Percentiles rank a stretch among this genome's conserved stretches.
Conservation (phyloP, 2,888 invertebrate genomes). For the Microctonus brassicae region DNA sequence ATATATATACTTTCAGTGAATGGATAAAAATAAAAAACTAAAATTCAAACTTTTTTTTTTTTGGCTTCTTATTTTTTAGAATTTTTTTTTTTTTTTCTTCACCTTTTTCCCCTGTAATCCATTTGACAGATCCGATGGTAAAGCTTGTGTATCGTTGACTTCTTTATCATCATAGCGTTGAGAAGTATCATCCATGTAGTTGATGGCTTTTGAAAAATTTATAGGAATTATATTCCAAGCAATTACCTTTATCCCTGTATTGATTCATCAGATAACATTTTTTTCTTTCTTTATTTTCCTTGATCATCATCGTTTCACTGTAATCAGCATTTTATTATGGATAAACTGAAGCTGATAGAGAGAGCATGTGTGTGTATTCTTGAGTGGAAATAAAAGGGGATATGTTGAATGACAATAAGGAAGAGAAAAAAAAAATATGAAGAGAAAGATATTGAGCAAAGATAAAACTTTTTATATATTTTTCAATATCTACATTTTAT, state of each 20-base stretch:
- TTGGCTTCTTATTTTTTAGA: neutral
- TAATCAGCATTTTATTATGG: neutral
- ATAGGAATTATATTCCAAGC: neutral
- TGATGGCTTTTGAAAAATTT: conserved; percentile 4
- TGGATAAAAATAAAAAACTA: neutral
- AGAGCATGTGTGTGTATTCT: neutral
- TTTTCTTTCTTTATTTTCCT: neutral
- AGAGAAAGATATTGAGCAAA: conserved; percentile 36
- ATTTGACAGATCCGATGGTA: neutral
- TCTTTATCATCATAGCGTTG: neutral
- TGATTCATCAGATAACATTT: conserved; percentile 3
- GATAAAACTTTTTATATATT: conserved; percentile 45
- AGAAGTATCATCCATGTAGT: neutral
- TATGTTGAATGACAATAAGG: neutral
- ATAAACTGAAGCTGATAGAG: conserved; percentile 21
- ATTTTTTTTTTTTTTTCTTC: neutral
- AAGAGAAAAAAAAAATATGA: neutral
- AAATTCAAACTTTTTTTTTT: neutral
- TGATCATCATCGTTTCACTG: neutral
- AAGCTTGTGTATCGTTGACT: neutral
- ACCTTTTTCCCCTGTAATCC: neutral
- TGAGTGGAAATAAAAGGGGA: neutral
- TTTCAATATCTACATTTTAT: conserved; percentile 42
- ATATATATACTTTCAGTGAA: neutral
- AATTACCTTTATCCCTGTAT: neutral